Evolutionary conservation across 37 sponge, comb jelly and placozoan species (phyloP), one percentile per base, ranked within the genome.

Genomic region (Geodia barretti): DNA sequence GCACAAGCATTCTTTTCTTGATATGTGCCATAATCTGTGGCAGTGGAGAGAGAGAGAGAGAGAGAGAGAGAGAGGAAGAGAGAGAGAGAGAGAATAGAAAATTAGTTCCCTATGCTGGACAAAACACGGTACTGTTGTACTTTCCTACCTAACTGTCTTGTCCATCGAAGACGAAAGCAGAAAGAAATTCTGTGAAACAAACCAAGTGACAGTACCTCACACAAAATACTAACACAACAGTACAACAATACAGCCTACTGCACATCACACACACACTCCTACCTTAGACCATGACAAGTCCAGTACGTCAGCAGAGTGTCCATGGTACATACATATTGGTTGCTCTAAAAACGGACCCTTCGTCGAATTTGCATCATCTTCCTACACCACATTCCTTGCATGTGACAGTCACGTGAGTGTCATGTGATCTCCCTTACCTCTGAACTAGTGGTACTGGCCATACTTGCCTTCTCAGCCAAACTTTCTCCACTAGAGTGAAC

Each of bases 271-370:
- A 70, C 28, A 1, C 43, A 36, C 17, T 5, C 76, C 38, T 41
- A 94, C 95, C 81, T 93, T 96, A 23, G 97, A 97, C 97, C 97
- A 97, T 28, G 95, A 85, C 28, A 97, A 34, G 54, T 94, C 97
- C 58, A 97, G 68, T 5, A 97, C 82, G 69, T 97, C 97, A 29
- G 95, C 92, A 33, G 78, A 70, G 82, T 97, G 97, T 11, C 97
- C 97, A 71, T 42, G 59, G 61, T 94, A 97, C 21, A 67, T 62
- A 59, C 95, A 94, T 38, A 97, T 76, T 26, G 97, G 93, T 5
- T 78, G 68, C n/a, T 93, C 90, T 43, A 59, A 68, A 26, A 93
- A 89, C 30, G 94, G 90, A n/a, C 74, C 32, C 43, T 59, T 76
- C 47, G 61, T 72, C 8, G 66, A 11, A 37, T 61, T 70, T 4